phyloP scores from a whole-genome alignment of 2,888 invertebrate genomes.

The Pecten maximus region DNA sequence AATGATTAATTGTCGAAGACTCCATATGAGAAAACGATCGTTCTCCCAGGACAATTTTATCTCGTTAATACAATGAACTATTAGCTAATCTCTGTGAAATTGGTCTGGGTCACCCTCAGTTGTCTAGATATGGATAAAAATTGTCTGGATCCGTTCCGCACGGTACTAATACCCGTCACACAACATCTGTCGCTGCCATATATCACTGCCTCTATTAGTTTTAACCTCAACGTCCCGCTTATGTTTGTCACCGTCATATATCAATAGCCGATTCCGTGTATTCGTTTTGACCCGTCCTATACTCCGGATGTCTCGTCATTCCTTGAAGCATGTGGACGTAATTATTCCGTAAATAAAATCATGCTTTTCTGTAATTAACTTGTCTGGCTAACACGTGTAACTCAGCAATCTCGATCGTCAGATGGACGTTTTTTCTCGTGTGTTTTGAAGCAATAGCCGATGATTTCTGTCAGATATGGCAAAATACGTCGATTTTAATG shows the following conservation, averaged over 20 bases:
- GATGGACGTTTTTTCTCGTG: neutral
- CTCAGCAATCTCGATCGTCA: neutral
- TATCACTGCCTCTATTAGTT: neutral
- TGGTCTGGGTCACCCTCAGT: neutral
- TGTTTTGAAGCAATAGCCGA: neutral
- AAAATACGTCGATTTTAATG: neutral
- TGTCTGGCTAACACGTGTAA: neutral
- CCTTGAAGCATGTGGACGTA: neutral
- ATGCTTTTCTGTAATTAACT: neutral
- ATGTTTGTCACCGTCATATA: neutral
- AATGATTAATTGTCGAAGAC: neutral
- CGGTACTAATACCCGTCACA: neutral
- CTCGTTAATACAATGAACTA: neutral
- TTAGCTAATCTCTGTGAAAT: neutral
- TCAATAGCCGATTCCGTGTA: slow-evolving; percentile 1
- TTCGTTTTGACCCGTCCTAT: neutral
- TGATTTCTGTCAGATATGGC: neutral
- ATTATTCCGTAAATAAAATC: neutral
- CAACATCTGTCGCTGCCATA: slow-evolving; percentile 21
- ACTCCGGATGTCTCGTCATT: slow-evolving; percentile 27
- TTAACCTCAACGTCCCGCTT: neutral
- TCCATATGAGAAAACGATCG: neutral
- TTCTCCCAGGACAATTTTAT: neutral
- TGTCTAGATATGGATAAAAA: neutral
- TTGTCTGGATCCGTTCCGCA: neutral